Percentiles rank a stretch among this genome's conserved stretches.
Conservation (phyloP, 1,140 invertebrate species). For the Drosophila eugracilis region DNA sequence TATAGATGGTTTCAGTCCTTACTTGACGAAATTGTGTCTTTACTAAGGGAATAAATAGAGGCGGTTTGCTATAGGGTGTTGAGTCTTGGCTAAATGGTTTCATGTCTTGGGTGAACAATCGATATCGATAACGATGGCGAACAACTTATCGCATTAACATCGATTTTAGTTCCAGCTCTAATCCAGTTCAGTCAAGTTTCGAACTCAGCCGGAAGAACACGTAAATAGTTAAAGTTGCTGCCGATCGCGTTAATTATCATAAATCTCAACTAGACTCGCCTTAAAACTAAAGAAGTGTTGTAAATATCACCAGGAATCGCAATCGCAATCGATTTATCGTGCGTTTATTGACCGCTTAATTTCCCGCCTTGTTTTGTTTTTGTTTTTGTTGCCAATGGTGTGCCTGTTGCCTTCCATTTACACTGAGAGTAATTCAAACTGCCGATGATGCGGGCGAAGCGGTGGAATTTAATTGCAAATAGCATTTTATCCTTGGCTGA, state of each 20-base stretch:
- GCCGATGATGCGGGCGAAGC: conserved; percentile 12
- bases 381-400: not conserved
- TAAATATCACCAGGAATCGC: not conserved
- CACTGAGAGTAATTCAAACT: not conserved
- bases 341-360: conserved; percentile 16
- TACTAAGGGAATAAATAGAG: too few species aligned
- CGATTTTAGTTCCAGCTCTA: too few species aligned
- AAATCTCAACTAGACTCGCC: not conserved
- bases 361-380: conserved; percentile 9
- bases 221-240: too few species aligned
- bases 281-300: not conserved
- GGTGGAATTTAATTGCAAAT: conserved; percentile 8
- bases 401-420: not conserved
- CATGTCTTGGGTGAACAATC: too few species aligned
- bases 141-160: too few species aligned
- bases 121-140: too few species aligned
- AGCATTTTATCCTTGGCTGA: conserved; percentile 34
- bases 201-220: too few species aligned
- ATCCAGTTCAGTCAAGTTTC: too few species aligned
- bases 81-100: too few species aligned
- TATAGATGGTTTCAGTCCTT: too few species aligned
- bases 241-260: not conserved
- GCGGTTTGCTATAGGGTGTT: too few species aligned
- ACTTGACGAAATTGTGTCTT: too few species aligned
- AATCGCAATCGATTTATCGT: not conserved